phyloP scores from a whole-genome alignment of 2,113 vertebrate genomes.

The Danionella cerebrum region DNA sequence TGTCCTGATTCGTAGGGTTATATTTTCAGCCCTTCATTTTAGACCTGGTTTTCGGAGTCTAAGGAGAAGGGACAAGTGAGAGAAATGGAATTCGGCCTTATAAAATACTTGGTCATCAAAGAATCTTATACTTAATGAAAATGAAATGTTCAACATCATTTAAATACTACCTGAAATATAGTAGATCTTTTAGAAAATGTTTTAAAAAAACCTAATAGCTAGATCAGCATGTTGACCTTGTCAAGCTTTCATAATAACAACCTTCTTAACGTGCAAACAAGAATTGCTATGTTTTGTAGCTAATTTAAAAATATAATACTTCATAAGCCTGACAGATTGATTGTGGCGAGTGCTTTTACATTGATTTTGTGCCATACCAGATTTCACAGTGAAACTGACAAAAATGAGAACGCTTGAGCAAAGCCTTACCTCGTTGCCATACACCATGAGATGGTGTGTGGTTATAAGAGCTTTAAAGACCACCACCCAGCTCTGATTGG shows the following conservation, averaged over 20 bases:
- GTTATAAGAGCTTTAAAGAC: constrained; percentile 96
- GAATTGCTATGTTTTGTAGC: not conserved
- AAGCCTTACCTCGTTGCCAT: constrained; percentile 86
- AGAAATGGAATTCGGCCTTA: too few species aligned
- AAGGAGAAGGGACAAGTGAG: too few species aligned
- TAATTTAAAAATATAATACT: not conserved
- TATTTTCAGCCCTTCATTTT: too few species aligned
- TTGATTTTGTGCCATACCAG: not conserved
- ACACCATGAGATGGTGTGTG: constrained; percentile 95
- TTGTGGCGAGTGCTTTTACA: not conserved
- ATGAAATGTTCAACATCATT: too few species aligned
- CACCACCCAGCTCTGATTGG: constrained; percentile 93
- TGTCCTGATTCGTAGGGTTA: too few species aligned
- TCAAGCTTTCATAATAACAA: not conserved
- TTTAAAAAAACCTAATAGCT: too few species aligned
- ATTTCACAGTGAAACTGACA: not conserved
- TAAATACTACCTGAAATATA: too few species aligned
- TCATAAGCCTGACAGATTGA: not conserved
- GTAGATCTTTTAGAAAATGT: too few species aligned
- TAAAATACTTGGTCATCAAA: too few species aligned
- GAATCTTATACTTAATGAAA: too few species aligned
- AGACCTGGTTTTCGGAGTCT: too few species aligned
- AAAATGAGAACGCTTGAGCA: not conserved
- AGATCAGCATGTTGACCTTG: too few species aligned
- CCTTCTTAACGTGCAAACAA: not conserved